phyloP scores from a whole-genome alignment of 2,113 vertebrate genomes.

The Monopterus albus region DNA sequence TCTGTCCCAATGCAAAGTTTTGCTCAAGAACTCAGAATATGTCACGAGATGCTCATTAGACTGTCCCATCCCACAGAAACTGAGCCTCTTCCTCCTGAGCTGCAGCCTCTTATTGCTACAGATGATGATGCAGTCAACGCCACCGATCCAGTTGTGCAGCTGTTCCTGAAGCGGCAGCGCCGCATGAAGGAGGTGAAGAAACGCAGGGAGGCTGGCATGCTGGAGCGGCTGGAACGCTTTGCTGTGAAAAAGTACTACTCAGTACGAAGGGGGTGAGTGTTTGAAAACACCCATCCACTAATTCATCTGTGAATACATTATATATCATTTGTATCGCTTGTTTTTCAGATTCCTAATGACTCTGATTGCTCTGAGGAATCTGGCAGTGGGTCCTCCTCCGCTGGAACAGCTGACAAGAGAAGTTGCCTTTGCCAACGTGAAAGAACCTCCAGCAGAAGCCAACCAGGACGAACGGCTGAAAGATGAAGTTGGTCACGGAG shows the following conservation, averaged over 20 bases:
- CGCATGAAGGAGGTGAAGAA: conserved; percentile 85
- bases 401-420: conserved; percentile 89
- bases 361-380: conserved; percentile 89
- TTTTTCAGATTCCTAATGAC: conserved; percentile 90
- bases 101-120: conserved; percentile 85
- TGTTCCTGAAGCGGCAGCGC: conserved; percentile 88
- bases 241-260: conserved; percentile 86
- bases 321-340: neutral
- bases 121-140: conserved; percentile 71
- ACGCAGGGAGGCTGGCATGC: conserved; percentile 77
- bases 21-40: too few species aligned
- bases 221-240: conserved; percentile 85
- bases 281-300: too few species aligned
- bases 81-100: conserved; percentile 88
- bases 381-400: conserved; percentile 87
- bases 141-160: conserved; percentile 82
- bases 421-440: conserved; percentile 88
- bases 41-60: neutral
- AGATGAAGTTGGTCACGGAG: conserved; percentile 75
- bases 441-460: conserved; percentile 65
- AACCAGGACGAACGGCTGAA: conserved; percentile 66
- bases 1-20: neutral
- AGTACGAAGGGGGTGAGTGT: conserved; percentile 88
- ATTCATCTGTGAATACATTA: neutral
- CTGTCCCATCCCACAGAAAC: conserved; percentile 78